Evolutionary conservation across 2,888 invertebrate species (phyloP).

Genomic region (Rhogogaster chlorosoma): DNA sequence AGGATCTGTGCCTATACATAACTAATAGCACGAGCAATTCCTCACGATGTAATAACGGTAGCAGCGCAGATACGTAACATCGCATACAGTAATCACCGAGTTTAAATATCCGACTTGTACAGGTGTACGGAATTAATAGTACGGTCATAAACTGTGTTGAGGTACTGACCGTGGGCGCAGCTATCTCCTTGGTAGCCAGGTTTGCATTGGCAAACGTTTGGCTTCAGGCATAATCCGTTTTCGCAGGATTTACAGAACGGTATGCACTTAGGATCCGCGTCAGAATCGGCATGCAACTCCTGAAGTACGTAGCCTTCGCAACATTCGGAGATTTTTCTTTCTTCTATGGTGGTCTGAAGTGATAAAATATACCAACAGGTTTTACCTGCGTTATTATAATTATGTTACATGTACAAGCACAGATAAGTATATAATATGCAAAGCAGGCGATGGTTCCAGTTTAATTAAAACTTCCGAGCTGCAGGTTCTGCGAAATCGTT

Average conservation of each 20-base stretch:
- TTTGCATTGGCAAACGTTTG: constrained; percentile 81
- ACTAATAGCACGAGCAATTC: background rate
- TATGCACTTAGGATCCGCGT: constrained; percentile 70
- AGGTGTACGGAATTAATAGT: background rate
- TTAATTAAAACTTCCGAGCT: background rate
- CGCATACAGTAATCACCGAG: background rate
- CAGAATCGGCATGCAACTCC: constrained; percentile 63
- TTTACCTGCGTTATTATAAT: background rate
- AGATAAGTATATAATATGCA: background rate
- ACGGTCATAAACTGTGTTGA: background rate
- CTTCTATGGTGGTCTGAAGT: constrained; percentile 84
- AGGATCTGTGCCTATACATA: background rate
- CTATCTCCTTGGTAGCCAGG: constrained; percentile 82
- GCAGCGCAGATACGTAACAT: background rate
- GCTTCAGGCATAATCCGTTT: constrained; percentile 82
- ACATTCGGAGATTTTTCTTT: constrained; percentile 85
- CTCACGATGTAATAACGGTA: background rate
- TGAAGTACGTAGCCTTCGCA: constrained; percentile 87
- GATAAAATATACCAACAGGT: background rate
- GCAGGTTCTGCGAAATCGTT: background rate
- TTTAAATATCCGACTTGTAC: background rate
- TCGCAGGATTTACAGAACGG: constrained; percentile 77
- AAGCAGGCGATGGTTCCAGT: background rate
- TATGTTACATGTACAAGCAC: background rate
- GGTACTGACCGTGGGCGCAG: constrained; percentile 81